Evolutionary conservation across 2,888 invertebrate genomes (phyloP), one percentile per base, ranked within the genome.

Genomic region (Yponomeuta cagnagella): DNA sequence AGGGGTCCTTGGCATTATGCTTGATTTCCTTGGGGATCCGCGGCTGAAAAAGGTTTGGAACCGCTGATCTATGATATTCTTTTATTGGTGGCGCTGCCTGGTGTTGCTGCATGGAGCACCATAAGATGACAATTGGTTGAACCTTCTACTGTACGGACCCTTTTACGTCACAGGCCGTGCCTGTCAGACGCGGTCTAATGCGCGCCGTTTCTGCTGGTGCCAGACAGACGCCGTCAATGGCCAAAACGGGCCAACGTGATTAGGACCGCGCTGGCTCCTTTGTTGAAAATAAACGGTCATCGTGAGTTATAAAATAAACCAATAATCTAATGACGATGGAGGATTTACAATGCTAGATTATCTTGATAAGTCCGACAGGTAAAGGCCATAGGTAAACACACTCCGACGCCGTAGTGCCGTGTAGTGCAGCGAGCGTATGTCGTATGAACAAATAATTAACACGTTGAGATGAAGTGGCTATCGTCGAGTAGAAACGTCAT

Each of bases 141-240:
- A 15, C 52, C 52, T 15, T 58, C 15, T 12, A 58, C 6, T 12
- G 2, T 58, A 15, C 52, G 3, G 52, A 15, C 52, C 52, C 12
- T 12, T 58, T 8, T 58, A 2, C 15, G 5, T 12, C 15, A 12
- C 12, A 15, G 52, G 52, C 33, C 33, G 2, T 12, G 52, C 15
- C 52, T 58, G 52, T 58, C 52, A 58, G 52, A 15, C 52, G 52
- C 52, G 52, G 52, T 58, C 52, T 58, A 58, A 58, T 58, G 52
- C 52, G 52, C 52, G 52, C 52, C 12, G 52, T 58, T 58, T 58
- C 52, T 58, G 15, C 5, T 58, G 15, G 15, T 58, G 52, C 52
- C 52, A 58, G 52, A 58, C 52, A 58, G 52, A 58, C 52, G 52
- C 52, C 52, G 52, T 15, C 15, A 15, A 58, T 58, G 52, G 52